A percentile compares a stretch with the other conserved stretches of the same genome.
These are phyloP conservation scores for Aphrophora alni DNA, from an alignment of 2,888 invertebrate genomes.

Conservation along the genomic window DNA sequence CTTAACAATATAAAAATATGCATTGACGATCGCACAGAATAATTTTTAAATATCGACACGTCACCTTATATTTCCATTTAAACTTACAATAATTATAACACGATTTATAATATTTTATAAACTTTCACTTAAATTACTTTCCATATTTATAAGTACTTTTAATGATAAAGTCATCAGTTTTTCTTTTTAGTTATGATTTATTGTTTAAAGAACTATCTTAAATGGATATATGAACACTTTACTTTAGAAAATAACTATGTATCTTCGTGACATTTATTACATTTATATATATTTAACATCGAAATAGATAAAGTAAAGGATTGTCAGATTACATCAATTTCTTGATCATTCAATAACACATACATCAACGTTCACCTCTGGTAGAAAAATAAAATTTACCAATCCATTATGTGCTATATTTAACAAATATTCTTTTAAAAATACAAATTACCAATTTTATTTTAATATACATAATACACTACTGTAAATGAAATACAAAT, in stretches of 20 bases:
- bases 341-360: neutral
- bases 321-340: neutral
- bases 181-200: neutral
- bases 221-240: neutral
- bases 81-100: neutral
- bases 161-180: neutral
- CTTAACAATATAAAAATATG: constrained; percentile 6
- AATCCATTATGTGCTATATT: no score
- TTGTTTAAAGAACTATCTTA: neutral
- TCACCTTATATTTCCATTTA: neutral
- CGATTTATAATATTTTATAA: neutral
- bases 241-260: neutral
- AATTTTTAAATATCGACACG: neutral
- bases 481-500: neutral
- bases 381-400: no score
- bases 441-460: neutral
- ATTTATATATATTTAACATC: neutral
- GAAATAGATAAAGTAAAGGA: neutral
- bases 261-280: neutral
- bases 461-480: neutral
- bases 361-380: neutral
- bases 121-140: neutral
- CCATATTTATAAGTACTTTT: neutral
- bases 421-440: neutral
- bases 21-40: neutral